Evolutionary conservation across 2,888 invertebrate genomes (phyloP), one percentile per base, ranked within the genome.

Genomic region (Fabriciana adippe): DNA sequence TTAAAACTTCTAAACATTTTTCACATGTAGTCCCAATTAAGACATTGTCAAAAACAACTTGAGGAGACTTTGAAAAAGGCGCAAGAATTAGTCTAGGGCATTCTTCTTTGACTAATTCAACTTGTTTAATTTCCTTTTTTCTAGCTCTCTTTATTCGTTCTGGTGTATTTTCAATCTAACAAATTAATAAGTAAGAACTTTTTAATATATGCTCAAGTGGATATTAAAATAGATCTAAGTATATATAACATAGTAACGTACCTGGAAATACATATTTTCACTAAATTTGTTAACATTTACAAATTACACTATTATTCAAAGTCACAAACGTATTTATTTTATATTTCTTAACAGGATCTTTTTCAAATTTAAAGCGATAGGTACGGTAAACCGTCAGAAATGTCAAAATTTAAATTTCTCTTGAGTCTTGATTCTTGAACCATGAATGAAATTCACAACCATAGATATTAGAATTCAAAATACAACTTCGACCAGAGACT

Each of bases 31-130:
- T 88, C 16, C 94, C 94, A 66, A 95, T 87, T 6, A 92, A 85
- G 66, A 95, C 93, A 89, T 95, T 93, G 72, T 95, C 95, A 78
- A 96, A 96, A n/a, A 93, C 90, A 18, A 96, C 93, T 87, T 94
- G 94, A 3, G 95, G 94, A 74, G 94, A 94, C 66, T 93, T 87
- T n/a, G 94, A 93, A 85, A 96, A 96, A 1, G 95, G 95, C 14
- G 94, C 95, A 76, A 96, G 88, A 55, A 93, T 83, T 15, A 96
- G 90, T 55, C 91, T 83, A 45, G 93, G 90, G 26, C 86, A 82
- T 81, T 93, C 93, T 73, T 93, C 93, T 65, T 86, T 85, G 1
- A 89, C 86, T 14, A 80, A 79, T 35, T 79, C 79, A 51, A 83
- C 80, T 11, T 78, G 73, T 0, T 76, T 82, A 76, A 85, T 74